phyloP scores from a whole-genome alignment of 2,888 invertebrate species.

The Cephus nigrinus region DNA sequence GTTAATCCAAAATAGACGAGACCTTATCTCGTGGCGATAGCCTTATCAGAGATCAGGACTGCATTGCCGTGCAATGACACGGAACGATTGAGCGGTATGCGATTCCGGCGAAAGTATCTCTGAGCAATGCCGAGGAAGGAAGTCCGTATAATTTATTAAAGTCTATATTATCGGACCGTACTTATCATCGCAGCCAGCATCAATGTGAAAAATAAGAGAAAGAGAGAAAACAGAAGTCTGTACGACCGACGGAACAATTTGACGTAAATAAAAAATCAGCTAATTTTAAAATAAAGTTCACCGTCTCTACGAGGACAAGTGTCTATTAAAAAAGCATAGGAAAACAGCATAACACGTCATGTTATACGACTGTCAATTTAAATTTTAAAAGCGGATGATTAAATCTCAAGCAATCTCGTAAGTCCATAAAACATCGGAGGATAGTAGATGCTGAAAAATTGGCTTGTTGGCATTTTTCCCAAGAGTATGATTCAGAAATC shows the following conservation, averaged over 20 bases:
- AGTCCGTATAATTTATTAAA: background rate
- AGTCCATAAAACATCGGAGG: background rate
- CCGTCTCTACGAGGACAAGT: background rate
- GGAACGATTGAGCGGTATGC: background rate
- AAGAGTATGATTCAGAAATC: background rate
- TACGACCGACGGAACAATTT: too few relatives aligned
- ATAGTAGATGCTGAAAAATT: background rate
- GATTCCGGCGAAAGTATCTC: background rate
- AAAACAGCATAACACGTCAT: background rate
- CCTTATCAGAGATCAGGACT: constrained; percentile 6
- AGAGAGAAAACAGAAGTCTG: background rate
- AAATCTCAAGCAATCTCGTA: background rate
- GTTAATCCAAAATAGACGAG: constrained; percentile 10
- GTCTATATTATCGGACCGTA: background rate
- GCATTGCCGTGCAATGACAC: background rate
- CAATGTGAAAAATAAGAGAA: background rate
- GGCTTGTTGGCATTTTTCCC: background rate
- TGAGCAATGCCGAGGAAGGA: background rate
- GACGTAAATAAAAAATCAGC: background rate
- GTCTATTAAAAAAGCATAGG: background rate
- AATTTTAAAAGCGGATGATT: background rate
- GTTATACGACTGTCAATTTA: background rate
- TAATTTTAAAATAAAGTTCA: background rate
- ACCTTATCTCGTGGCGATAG: constrained; percentile 14
- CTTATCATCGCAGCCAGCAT: background rate